These are phyloP conservation scores for Meloidogyne floridensis DNA, from an alignment of 1,140 invertebrate genomes.

Conservation along the genomic window DNA sequence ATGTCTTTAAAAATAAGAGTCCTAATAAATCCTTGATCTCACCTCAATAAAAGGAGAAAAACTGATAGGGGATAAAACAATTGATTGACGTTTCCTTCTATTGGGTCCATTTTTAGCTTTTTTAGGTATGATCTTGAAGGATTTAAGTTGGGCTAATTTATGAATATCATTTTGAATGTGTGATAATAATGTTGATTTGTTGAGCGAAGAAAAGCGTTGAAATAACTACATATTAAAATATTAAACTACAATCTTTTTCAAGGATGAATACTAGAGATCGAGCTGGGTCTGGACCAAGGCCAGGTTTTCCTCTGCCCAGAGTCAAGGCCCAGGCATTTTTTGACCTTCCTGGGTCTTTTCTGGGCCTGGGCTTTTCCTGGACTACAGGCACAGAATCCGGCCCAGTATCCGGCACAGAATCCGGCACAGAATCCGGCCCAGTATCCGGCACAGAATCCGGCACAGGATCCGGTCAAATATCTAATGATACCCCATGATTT, in stretches of 20 bases:
- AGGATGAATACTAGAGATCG: too few relatives aligned
- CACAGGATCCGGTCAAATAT: too few relatives aligned
- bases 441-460: too few relatives aligned
- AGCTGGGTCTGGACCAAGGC: too few relatives aligned
- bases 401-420: too few relatives aligned
- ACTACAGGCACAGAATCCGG: too few relatives aligned
- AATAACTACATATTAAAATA: constrained; percentile 5
- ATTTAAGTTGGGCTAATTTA: constrained; percentile 20
- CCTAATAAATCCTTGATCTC: not conserved
- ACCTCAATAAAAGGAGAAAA: constrained; percentile 4
- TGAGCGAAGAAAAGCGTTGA: constrained; percentile 34
- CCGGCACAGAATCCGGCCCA: too few relatives aligned
- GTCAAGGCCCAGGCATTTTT: too few relatives aligned
- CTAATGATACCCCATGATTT: too few relatives aligned
- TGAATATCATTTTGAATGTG: constrained; percentile 18
- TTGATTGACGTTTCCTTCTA: not conserved
- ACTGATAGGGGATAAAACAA: constrained; percentile 38
- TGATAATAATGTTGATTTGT: not conserved
- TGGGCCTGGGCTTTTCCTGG: too few relatives aligned
- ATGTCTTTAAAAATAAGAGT: constrained; percentile 5
- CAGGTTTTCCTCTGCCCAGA: too few relatives aligned
- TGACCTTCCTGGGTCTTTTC: too few relatives aligned
- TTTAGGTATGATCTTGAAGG: constrained; percentile 33
- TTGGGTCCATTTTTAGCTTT: not conserved
- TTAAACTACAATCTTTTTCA: not conserved